A percentile compares a stretch with the other conserved stretches of the same genome.
Evolutionary conservation across 2,888 invertebrate species (phyloP).

Genomic region (Drosophila longiperda): DNA sequence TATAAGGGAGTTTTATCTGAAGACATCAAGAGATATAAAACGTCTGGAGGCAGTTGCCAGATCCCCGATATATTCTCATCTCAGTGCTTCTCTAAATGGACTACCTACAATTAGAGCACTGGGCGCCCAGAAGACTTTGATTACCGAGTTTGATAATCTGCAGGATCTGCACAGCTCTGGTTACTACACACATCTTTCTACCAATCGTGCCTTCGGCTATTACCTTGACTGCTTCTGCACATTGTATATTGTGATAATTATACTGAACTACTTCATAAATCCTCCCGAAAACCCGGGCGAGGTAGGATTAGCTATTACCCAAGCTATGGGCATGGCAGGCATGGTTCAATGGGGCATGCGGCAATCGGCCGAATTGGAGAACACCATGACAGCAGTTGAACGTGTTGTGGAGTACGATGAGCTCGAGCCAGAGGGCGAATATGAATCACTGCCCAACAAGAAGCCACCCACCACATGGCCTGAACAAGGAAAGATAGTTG

Average conservation of each 20-base stretch:
- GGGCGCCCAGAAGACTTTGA: constrained; percentile 91
- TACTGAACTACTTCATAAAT: constrained; percentile 92
- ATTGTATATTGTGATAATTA: constrained; percentile 93
- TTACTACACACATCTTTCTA: constrained; percentile 95
- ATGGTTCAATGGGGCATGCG: constrained; percentile 93
- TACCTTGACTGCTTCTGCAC: constrained; percentile 96
- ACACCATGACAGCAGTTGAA: constrained; percentile 96
- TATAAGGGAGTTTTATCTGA: constrained; percentile 90
- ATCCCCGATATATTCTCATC: constrained; percentile 96
- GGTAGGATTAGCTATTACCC: constrained; percentile 92
- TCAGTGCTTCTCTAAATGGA: constrained; percentile 95
- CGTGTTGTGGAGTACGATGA: constrained; percentile 89
- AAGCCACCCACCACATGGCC: constrained; percentile 91
- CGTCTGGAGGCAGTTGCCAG: constrained; percentile 92
- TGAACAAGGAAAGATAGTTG: constrained; percentile 88
- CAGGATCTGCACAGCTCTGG: constrained; percentile 95
- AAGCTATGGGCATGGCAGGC: constrained; percentile 91
- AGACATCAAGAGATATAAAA: constrained; percentile 92
- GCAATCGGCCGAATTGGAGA: constrained; percentile 95
- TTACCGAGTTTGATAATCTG: constrained; percentile 91
- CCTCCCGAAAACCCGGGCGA: constrained; percentile 89
- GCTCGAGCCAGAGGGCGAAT: constrained; percentile 85
- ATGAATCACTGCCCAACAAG: constrained; percentile 88
- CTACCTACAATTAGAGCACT: constrained; percentile 96
- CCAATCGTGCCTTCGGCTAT: constrained; percentile 96